Evolutionary conservation across 1,140 invertebrate genomes (phyloP), one percentile per base, ranked within the genome.

Genomic region (Pygmarrhopalites habei): DNA sequence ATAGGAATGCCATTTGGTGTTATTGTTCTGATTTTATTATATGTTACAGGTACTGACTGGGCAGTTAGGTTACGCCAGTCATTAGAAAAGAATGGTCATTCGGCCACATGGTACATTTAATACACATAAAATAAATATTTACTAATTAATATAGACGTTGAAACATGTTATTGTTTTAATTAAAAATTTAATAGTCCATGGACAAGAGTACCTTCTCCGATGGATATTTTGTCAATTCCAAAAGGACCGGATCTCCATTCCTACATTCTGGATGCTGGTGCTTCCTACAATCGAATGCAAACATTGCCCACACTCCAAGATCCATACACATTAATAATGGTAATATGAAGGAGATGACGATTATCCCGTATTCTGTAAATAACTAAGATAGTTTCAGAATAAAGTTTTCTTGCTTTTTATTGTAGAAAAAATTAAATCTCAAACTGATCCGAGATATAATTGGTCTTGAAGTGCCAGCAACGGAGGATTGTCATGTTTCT

Each of bases 141-240:
- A n/a, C n/a, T n/a, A n/a, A n/a, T n/a, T n/a, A n/a, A n/a, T n/a
- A n/a, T n/a, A n/a, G n/a, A n/a, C n/a, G n/a, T n/a, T n/a, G n/a
- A 35, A 35, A 35, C 32, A 7, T 35, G 5, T 35, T 35, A 7
- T 35, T 35, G 32, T 35, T 35, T 35, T 35, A 35, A 35, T n/a
- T n/a, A n/a, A n/a, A n/a, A n/a, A n/a, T n/a, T n/a, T n/a, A n/a
- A n/a, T n/a, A 35, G 53, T 23, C 53, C 53, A 19, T 56, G 53
- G 53, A 39, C 30, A 4, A 56, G 30, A 56, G 7, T 56, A 14
- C 35, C 53, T 7, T 35, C 53, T 7, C 30, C 53, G 10, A 3
- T 14, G 19, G 53, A 56, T 15, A n/a, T 56, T n/a, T 19, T 56
- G 2, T 56, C 12, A 4, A 32, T 56, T 39, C 53, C 53, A n/a